A percentile compares a stretch with the other conserved stretches of the same genome.
These are phyloP conservation scores for Cotesia congregata DNA, from an alignment of 2,888 invertebrate genomes.

Conservation along the genomic window DNA sequence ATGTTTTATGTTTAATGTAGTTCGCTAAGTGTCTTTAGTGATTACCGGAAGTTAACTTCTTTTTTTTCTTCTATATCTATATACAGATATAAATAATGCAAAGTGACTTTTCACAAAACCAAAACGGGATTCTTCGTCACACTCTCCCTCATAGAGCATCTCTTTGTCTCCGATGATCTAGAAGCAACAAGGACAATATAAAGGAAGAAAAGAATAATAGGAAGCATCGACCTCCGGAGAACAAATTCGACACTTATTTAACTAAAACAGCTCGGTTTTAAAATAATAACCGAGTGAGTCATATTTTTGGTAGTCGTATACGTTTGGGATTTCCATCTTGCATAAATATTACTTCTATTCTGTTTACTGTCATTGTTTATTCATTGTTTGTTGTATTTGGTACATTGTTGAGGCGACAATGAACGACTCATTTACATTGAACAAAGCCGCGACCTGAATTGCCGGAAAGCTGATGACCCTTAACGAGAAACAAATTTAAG, in stretches of 20 bases:
- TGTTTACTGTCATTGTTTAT: slow-evolving; percentile 10
- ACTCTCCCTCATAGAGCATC: not conserved
- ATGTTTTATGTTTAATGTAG: slow-evolving; percentile 24
- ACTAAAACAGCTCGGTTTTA: not conserved
- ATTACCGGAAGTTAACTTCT: slow-evolving; percentile 35
- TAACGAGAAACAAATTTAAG: slow-evolving; percentile 23
- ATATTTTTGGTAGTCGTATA: not conserved
- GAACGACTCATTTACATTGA: slow-evolving; percentile 35
- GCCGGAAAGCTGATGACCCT: slow-evolving; percentile 30
- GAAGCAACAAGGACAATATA: not conserved
- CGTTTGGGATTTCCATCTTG: slow-evolving; percentile 6
- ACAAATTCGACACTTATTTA: not conserved
- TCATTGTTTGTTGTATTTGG: not conserved
- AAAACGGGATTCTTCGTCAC: slow-evolving; percentile 25
- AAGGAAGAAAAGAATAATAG: slow-evolving; percentile 3
- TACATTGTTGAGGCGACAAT: slow-evolving; percentile 25
- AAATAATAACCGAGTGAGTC: not conserved
- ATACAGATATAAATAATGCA: slow-evolving; percentile 24
- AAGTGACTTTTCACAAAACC: slow-evolving; percentile 20
- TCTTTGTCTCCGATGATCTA: slow-evolving; percentile 24
- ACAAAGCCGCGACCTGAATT: slow-evolving; percentile 37
- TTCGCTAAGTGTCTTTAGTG: slow-evolving; percentile 42
- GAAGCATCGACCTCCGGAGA: not conserved
- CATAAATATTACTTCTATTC: slow-evolving; percentile 32
- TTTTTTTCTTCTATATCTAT: not conserved